These are phyloP conservation scores for Xestia c-nigrum DNA, from an alignment of 2,888 invertebrate genomes.

Conservation along the genomic window DNA sequence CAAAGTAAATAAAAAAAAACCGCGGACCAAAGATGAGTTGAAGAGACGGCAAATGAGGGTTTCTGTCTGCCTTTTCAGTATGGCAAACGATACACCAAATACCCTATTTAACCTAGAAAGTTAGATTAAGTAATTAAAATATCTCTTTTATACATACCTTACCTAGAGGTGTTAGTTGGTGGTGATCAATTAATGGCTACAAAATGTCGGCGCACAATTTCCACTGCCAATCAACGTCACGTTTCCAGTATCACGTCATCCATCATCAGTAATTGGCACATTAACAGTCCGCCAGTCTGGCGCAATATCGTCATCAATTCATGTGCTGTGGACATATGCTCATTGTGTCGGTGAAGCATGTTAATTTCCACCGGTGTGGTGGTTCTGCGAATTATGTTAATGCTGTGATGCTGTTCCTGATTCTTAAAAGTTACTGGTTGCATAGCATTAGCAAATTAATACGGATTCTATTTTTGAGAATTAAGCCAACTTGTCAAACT, in stretches of 20 bases:
- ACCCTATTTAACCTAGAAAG: background rate
- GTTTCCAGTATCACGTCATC: conserved; percentile 22
- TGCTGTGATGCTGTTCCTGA: background rate
- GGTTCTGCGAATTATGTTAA: background rate
- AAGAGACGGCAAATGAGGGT: background rate
- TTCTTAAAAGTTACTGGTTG: background rate
- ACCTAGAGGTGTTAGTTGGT: background rate
- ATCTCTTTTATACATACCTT: background rate
- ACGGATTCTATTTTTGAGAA: background rate
- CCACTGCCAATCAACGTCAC: conserved; percentile 23
- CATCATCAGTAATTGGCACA: conserved; percentile 47
- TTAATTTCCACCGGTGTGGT: background rate
- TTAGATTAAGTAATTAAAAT: background rate
- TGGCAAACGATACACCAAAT: background rate
- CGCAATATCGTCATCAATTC: conserved; percentile 22
- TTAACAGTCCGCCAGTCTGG: conserved; percentile 20
- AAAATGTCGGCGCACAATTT: background rate
- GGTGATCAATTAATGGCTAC: conserved; percentile 15
- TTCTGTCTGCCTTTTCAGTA: background rate
- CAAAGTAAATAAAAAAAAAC: background rate
- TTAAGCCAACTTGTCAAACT: background rate
- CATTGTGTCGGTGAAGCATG: background rate
- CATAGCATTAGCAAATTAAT: background rate
- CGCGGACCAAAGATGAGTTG: background rate
- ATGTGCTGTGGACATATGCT: background rate